These are phyloP conservation scores for Rhinatrema bivittatum DNA, from an alignment of 2,797 vertebrate genomes.

Conservation along the genomic window DNA sequence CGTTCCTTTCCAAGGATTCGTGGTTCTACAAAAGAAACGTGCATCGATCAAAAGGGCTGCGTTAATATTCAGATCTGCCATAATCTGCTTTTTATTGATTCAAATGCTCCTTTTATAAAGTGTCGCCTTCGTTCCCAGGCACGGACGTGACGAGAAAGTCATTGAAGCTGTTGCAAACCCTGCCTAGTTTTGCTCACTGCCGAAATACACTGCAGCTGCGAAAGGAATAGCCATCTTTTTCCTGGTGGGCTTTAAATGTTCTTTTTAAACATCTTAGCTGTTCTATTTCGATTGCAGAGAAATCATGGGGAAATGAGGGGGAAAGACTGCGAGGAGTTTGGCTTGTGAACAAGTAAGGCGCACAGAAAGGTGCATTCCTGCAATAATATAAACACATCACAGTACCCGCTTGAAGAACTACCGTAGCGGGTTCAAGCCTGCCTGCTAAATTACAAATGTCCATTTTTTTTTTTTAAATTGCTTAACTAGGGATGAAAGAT, in stretches of 20 bases:
- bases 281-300: too few relatives aligned
- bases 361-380: too few relatives aligned
- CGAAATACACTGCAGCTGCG: constrained; percentile 17
- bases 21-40: not conserved
- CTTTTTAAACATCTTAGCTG: too few relatives aligned
- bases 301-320: too few relatives aligned
- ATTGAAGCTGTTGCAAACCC: constrained; percentile 9
- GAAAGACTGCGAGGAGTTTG: too few relatives aligned
- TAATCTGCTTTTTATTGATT: constrained; percentile 17
- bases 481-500: too few relatives aligned
- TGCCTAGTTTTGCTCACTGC: not conserved
- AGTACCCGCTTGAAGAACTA: too few relatives aligned
- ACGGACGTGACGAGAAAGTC: constrained; percentile 10
- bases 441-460: too few relatives aligned
- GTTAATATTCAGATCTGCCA: constrained; percentile 16
- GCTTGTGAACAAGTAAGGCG: not conserved
- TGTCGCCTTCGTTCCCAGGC: constrained; percentile 6
- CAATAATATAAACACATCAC: too few relatives aligned
- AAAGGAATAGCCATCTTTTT: constrained; percentile 30
- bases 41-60: not conserved
- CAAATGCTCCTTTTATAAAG: constrained; percentile 18
- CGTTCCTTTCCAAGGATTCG: not conserved
- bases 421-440: too few relatives aligned
- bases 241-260: too few relatives aligned
- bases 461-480: too few relatives aligned